Base-by-base conservation (phyloP, 2,888 invertebrate species). In the Drosophila infuscata region DNA sequence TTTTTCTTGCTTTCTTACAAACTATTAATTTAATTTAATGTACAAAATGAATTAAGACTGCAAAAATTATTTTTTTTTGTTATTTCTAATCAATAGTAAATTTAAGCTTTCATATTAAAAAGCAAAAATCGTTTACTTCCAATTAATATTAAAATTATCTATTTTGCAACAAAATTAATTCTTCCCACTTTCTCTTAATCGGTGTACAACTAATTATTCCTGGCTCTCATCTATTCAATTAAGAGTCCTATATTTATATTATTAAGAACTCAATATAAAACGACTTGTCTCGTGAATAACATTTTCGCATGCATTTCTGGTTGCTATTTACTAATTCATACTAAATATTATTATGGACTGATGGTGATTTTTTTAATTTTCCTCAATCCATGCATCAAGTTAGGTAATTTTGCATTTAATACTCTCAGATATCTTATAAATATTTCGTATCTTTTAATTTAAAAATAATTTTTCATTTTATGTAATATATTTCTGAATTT, bases 81-180 rank as follows among this genome's bases (percentile, higher is more conserved):
- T 30, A 30, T 30, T 30, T 30, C 0, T 30, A 7, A 30, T 30
- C 30, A 30, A 30, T 3, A 30, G 30, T 4, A 12, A 35, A 35
- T 35, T 0, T 12, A 12, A 35, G 12, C 12, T 35, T 12, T 35
- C 0, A 12, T 35, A 4, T 12, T 1, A 35, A 35, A 12, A 35
- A 35, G 11, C 0, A 35, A 35, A 35, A 33, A 3, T 9, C 33
- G 0, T 2, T 3, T 11, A 33, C 1, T 33, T 1, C 12, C 4
- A 35, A 35, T 35, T 35, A 35, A 12, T 12, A 35, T 12, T 35
- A 25, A 25, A 25, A 25, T 25, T 25, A 25, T 1, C 20, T 25
- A 25, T 25, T 25, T 25, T 25, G 20, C 3, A 6, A 20, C 20
- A 12, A 11, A 20, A 12, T 20, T 1, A 20, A 25, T 46, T 46